These are phyloP conservation scores for Xenopus tropicalis DNA, from an alignment of 2,113 vertebrate genomes.

Conservation along the genomic window DNA sequence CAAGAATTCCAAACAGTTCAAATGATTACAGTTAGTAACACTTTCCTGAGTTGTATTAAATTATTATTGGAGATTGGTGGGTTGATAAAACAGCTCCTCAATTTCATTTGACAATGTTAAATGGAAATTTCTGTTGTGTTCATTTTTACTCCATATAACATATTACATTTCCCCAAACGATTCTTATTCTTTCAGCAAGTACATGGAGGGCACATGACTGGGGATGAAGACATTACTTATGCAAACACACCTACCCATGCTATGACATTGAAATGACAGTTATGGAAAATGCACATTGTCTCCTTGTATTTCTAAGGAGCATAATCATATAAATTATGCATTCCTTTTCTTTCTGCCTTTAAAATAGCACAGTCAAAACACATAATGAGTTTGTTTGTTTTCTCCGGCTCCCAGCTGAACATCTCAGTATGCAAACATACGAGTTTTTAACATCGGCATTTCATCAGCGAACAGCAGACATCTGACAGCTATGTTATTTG, in stretches of 20 bases:
- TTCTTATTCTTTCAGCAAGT: background rate
- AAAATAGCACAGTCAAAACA: constrained; percentile 52
- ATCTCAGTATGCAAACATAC: constrained; percentile 75
- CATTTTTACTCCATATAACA: too few relatives aligned
- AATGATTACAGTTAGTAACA: too few relatives aligned
- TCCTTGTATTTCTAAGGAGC: constrained; percentile 57
- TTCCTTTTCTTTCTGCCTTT: constrained; percentile 64
- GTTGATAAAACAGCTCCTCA: too few relatives aligned
- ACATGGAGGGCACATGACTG: background rate
- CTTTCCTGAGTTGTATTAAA: too few relatives aligned
- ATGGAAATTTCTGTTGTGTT: too few relatives aligned
- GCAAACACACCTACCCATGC: constrained; percentile 34
- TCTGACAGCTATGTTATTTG: constrained; percentile 77
- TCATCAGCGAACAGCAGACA: constrained; percentile 77
- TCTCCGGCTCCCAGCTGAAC: constrained; percentile 57
- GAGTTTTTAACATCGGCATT: constrained; percentile 67
- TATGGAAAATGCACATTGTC: constrained; percentile 51
- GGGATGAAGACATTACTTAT: constrained; percentile 4
- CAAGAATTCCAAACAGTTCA: too few relatives aligned
- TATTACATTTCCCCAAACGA: too few relatives aligned
- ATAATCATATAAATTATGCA: constrained; percentile 65
- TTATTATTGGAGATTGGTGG: too few relatives aligned
- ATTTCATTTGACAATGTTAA: too few relatives aligned
- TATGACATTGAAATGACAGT: constrained; percentile 40
- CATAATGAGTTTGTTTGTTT: constrained; percentile 58